Evolutionary conservation across 2,113 vertebrate species (phyloP).

Genomic region (Parus major): DNA sequence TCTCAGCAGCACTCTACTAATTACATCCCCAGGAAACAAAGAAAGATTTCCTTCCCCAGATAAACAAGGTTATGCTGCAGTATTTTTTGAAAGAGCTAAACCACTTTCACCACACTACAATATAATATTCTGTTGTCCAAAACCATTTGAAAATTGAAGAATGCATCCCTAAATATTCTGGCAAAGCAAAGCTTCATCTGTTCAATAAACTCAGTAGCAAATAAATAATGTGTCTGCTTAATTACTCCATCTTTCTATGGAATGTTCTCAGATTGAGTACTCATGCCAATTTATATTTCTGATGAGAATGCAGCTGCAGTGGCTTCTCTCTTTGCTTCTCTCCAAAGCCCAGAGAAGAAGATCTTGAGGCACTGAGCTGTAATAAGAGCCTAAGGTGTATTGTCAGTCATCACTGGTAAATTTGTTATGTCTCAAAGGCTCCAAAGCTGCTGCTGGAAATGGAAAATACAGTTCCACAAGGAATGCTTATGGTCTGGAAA

Average conservation of each 20-base stretch:
- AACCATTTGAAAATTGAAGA: not conserved
- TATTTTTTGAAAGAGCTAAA: not conserved
- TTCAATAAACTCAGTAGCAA: not conserved
- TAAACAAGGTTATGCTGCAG: not conserved
- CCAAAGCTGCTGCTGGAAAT: not conserved
- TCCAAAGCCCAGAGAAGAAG: not conserved
- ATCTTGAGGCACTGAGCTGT: not conserved
- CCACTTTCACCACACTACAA: not conserved
- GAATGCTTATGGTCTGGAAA: not conserved
- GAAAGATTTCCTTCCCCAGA: not conserved
- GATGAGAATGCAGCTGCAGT: not conserved
- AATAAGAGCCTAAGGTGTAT: not conserved
- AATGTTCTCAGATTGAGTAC: not conserved
- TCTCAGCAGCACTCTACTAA: accelerated
- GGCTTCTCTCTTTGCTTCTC: not conserved
- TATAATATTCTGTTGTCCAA: not conserved
- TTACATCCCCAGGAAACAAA: not conserved
- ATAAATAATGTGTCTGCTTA: not conserved
- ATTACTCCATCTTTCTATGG: not conserved
- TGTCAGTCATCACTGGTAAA: not conserved
- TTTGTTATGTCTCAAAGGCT: not conserved
- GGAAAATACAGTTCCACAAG: not conserved
- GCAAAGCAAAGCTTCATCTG: not conserved
- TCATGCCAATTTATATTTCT: not conserved
- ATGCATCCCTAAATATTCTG: not conserved